Evolutionary conservation across 2,113 vertebrate genomes (phyloP), one percentile per base, ranked within the genome.

Genomic region (Lota lota): DNA sequence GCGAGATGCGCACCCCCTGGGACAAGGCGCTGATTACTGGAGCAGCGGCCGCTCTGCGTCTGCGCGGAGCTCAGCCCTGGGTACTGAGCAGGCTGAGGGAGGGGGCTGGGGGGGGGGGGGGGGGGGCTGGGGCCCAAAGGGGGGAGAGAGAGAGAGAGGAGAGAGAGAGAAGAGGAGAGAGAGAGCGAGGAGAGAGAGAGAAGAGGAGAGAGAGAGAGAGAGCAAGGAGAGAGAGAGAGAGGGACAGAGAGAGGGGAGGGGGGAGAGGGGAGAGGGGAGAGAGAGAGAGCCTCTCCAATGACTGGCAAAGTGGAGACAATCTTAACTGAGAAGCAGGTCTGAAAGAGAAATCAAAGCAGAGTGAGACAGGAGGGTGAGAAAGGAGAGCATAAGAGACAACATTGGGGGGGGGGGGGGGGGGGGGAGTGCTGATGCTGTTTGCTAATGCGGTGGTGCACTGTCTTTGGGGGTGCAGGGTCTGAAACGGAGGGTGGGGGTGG

Each of bases 11-110:
- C 72, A 68, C 61, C 36, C 1, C 61, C 63, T 66, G 66, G 40
- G 40, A 47, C 6, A 47, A 47, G 69, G 72, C 78, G 76, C 75
- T 79, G 82, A 75, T 53, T 79, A 68, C 66, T 67, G 63, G 61
- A 56, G 1, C 63, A 1, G 82, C 82, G 33, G 75, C 40, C 80
- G 40, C 40, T 22, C 64, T 63, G 66, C 73, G 22, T 33, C 63
- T 59, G 67, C 65, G 87, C 87, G 92, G 51, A 53, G 51, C 51
- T 53, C 51, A 17, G 3, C 17, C 84, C 86, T 87, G 86, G 89
- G 87, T 90, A 88, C 88, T 82, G 81, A 79, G 75, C 88, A 75
- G 81, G 81, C 61, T 83, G 81, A 11, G 5, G 4, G 67, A 40
- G 7, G 67, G 64, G 66, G 64, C 67, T 5, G 11, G 81, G 14